Conservation (phyloP, 2,888 invertebrate genomes). For the Polymixis lichenea region DNA sequence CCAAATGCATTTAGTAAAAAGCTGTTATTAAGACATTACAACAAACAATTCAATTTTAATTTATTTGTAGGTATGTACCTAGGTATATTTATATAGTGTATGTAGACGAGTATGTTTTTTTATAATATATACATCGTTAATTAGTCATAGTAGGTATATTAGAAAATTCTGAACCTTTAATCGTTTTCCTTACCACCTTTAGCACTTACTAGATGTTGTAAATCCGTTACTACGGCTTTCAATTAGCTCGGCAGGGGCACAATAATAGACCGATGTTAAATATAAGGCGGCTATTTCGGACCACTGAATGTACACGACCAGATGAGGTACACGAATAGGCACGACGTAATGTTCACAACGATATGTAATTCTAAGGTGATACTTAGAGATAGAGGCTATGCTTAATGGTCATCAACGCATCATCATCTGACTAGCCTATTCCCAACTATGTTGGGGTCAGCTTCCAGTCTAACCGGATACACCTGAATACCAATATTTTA, state of each 20-base stretch:
- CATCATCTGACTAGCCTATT: too few relatives aligned
- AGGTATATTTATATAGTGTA: too few relatives aligned
- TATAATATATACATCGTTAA: background rate
- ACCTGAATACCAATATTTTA: too few relatives aligned
- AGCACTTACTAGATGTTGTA: conserved; percentile 41
- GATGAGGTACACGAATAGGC: conserved; percentile 42
- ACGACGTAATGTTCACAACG: conserved; percentile 15
- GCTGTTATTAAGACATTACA: too few relatives aligned
- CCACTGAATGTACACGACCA: conserved; percentile 39
- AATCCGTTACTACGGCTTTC: conserved; percentile 58
- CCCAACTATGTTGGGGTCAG: too few relatives aligned
- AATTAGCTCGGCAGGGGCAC: conserved; percentile 54
- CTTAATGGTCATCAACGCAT: background rate
- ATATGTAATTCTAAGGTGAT: background rate
- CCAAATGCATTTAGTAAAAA: too few relatives aligned
- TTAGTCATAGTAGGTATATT: background rate
- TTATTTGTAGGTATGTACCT: too few relatives aligned
- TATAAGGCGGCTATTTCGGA: conserved; percentile 62
- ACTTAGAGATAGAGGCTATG: background rate
- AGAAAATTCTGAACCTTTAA: background rate
- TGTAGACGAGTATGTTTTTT: background rate
- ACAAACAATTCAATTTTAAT: too few relatives aligned
- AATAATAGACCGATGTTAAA: conserved; percentile 62
- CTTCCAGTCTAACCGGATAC: too few relatives aligned
- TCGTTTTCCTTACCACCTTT: background rate